Percentiles rank a stretch among this genome's conserved stretches.
Evolutionary conservation across 2,113 vertebrate species (phyloP).

Genomic region (Tenrec ecaudatus): DNA sequence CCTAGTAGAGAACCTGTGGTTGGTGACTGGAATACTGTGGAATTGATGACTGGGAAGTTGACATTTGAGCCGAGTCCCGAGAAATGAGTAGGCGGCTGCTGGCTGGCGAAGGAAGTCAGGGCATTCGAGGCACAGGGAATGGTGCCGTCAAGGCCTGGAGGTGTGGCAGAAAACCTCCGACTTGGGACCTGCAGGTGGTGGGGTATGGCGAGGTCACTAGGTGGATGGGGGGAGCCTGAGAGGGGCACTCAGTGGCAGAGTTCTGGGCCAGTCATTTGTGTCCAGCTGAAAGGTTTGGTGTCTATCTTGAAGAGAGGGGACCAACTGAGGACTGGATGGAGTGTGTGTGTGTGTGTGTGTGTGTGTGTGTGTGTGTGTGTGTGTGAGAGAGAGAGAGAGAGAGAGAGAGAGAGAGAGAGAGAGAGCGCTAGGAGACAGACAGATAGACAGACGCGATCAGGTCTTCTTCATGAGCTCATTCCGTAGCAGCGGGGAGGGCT

Average conservation of each 20-base stretch:
- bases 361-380: background rate
- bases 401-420: background rate
- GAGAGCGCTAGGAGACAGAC: background rate
- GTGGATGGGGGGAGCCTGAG: background rate
- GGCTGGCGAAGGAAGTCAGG: slow-evolving; percentile 33
- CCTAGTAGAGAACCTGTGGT: background rate
- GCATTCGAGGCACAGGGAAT: background rate
- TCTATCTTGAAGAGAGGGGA: background rate
- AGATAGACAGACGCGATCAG: too few relatives aligned
- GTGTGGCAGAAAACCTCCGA: background rate
- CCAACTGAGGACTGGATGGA: background rate
- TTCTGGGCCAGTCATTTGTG: background rate
- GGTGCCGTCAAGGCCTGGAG: background rate
- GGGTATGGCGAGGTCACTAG: background rate
- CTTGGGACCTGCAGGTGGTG: background rate
- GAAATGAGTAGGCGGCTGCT: background rate
- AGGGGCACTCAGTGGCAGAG: background rate
- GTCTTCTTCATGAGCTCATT: background rate
- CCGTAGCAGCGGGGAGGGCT: background rate
- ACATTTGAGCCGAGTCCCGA: background rate
- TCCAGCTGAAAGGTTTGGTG: background rate
- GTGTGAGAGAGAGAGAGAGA: background rate
- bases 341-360: background rate
- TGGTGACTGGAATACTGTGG: background rate
- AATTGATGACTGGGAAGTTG: background rate